Evolutionary conservation across 1,140 invertebrate species (phyloP).

Genomic region (Cyclina sinensis): DNA sequence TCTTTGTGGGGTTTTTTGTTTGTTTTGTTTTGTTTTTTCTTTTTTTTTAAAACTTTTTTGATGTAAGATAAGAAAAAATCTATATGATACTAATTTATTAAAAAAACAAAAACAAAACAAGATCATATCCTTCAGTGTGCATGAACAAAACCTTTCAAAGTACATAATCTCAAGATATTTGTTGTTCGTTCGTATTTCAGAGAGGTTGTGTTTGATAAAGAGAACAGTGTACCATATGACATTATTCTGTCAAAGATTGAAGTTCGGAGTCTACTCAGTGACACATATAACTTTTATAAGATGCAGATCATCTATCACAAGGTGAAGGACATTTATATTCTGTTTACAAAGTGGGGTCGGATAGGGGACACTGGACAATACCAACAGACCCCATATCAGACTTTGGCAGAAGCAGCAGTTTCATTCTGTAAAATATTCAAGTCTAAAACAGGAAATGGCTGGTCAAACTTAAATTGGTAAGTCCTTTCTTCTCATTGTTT

Average conservation of each 20-base stretch:
- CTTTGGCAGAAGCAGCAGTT: conserved; percentile 86
- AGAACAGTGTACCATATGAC: conserved; percentile 85
- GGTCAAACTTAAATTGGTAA: conserved; percentile 86
- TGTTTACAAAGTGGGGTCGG: conserved; percentile 89
- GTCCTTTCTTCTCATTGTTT: conserved; percentile 60
- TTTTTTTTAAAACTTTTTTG: too few relatives aligned
- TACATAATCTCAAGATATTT: too few relatives aligned
- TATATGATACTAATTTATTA: too few relatives aligned
- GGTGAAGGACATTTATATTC: conserved; percentile 87
- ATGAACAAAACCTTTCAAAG: too few relatives aligned
- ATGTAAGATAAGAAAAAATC: too few relatives aligned
- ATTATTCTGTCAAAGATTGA: conserved; percentile 88
- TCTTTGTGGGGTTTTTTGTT: too few relatives aligned
- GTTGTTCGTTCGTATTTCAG: conserved; percentile 72
- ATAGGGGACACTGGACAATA: conserved; percentile 87
- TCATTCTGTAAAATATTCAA: conserved; percentile 88
- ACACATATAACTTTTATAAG: conserved; percentile 89
- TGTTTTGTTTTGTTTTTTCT: too few relatives aligned
- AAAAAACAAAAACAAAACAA: too few relatives aligned
- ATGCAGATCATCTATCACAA: conserved; percentile 87
- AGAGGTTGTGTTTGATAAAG: conserved; percentile 74
- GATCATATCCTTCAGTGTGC: too few relatives aligned
- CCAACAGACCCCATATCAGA: conserved; percentile 88
- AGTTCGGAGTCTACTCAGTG: conserved; percentile 85
- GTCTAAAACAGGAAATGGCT: conserved; percentile 88